These are phyloP conservation scores for Euclidia mi DNA, from an alignment of 2,888 invertebrate species.

Conservation along the genomic window DNA sequence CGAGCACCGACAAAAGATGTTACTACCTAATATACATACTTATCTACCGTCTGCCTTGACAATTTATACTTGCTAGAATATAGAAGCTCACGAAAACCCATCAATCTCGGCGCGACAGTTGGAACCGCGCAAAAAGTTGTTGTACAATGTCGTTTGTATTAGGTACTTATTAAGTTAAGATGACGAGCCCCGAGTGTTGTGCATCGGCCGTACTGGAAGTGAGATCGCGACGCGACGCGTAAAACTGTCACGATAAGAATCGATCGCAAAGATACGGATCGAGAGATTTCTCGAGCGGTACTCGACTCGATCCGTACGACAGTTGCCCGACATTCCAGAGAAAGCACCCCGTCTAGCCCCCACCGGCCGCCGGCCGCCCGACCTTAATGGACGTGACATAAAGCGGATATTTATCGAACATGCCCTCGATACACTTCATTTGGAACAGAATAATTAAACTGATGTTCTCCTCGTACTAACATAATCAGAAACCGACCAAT, in stretches of 20 bases:
- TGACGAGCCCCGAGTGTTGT: slow-evolving; percentile 48
- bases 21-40: slow-evolving; percentile 39
- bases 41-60: slow-evolving; percentile 30
- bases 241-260: slow-evolving; percentile 87
- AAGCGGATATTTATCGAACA: slow-evolving; percentile 52
- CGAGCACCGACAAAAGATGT: slow-evolving; percentile 58
- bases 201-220: slow-evolving; percentile 66
- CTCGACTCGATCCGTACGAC: slow-evolving; percentile 68
- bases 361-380: slow-evolving; percentile 52
- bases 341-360: slow-evolving; percentile 62
- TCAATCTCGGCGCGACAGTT: slow-evolving; percentile 44
- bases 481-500: slow-evolving; percentile 59
- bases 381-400: slow-evolving; percentile 66
- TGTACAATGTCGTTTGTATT: slow-evolving; percentile 36
- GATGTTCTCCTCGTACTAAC: slow-evolving; percentile 57
- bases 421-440: slow-evolving; percentile 47
- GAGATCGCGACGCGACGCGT: slow-evolving; percentile 80
- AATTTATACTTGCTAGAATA: slow-evolving; percentile 32
- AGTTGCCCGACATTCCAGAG: slow-evolving; percentile 75
- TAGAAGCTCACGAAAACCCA: slow-evolving; percentile 29
- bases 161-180: slow-evolving; percentile 37
- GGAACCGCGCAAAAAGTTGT: slow-evolving; percentile 37
- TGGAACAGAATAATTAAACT: slow-evolving; percentile 60
- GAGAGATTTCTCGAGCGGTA: slow-evolving; percentile 66
- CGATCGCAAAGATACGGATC: slow-evolving; percentile 81